Evolutionary conservation across 1,140 invertebrate species (phyloP), one percentile per base, ranked within the genome.

Genomic region (Fopius arisanus): DNA sequence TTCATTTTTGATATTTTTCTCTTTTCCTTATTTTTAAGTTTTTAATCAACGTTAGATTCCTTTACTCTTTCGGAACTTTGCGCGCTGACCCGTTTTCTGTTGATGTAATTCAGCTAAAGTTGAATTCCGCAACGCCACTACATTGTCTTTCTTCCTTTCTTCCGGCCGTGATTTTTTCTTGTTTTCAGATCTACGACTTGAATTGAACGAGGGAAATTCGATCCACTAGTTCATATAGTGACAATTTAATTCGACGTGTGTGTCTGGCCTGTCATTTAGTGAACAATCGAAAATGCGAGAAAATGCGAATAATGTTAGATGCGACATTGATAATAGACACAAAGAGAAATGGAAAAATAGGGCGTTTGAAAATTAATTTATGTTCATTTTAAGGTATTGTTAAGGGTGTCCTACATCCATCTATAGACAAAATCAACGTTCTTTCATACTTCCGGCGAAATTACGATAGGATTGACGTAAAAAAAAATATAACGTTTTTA

Each of bases 191-290:
- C 19, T 67, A 21, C 3, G 37, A 14, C 67, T 51, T 7, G 41
- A 69, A 69, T 51, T 21, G 28, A 28, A 41, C 14, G 41, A 23
- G 5, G 19, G 54, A 23, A 51, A 69, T 28, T 10, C n/a, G n/a
- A 69, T 69, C 54, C 21, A 51, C 43, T 54, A 70, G 51, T 70
- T 29, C 26, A 70, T 29, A 70, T 70, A 62, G 48, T 62, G 51
- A 62, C 48, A 62, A 28, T 69, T n/a, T 16, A 59, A 37, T 6
- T 14, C 28, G 29, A 70, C 28, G n/a, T 51, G 12, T 69, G 16
- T 37, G 3, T 19, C n/a, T 51, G 1, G n/a, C 43, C n/a, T n/a
- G n/a, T n/a, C 6, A 51, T 19, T 51, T 51, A 23, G 26, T 54
- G 9, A 29, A 69, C 54, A 21, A 16, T 7, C 43, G 43, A n/a